Conservation (phyloP, 2,797 vertebrate genomes). For the Rhinophrynus dorsalis region DNA sequence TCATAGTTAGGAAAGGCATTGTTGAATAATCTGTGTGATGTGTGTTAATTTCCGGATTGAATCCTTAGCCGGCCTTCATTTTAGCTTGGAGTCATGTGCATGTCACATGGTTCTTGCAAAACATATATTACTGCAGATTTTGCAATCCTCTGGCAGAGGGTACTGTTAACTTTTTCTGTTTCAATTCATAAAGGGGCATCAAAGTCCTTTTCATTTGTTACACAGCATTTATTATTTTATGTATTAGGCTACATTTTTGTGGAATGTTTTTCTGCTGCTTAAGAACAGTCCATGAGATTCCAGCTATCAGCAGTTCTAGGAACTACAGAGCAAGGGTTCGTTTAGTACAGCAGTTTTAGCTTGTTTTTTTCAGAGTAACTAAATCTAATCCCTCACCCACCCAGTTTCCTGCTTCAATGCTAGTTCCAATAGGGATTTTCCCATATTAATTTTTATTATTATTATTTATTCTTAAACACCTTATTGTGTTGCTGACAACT, state of each 20-base stretch:
- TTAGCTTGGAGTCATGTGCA: slow-evolving; percentile 83
- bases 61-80: slow-evolving; percentile 60
- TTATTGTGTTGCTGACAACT: too few relatives aligned
- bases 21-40: slow-evolving; percentile 6
- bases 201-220: background rate
- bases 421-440: too few relatives aligned
- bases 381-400: too few relatives aligned
- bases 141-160: slow-evolving; percentile 63
- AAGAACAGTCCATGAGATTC: background rate
- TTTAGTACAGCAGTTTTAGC: background rate
- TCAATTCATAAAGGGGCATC: background rate
- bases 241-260: background rate
- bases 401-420: too few relatives aligned
- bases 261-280: too few relatives aligned
- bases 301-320: slow-evolving; percentile 3
- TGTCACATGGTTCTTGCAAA: slow-evolving; percentile 90
- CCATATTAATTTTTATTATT: too few relatives aligned
- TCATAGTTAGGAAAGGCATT: background rate
- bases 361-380: background rate
- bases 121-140: slow-evolving; percentile 67
- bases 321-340: background rate
- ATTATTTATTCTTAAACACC: too few relatives aligned
- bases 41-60: slow-evolving; percentile 22
- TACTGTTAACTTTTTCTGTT: slow-evolving; percentile 42
- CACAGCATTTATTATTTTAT: background rate